A percentile compares a stretch with the other conserved stretches of the same genome.
phyloP scores from a whole-genome alignment of 1,140 invertebrate genomes.

The Scaptomyza graminum region DNA sequence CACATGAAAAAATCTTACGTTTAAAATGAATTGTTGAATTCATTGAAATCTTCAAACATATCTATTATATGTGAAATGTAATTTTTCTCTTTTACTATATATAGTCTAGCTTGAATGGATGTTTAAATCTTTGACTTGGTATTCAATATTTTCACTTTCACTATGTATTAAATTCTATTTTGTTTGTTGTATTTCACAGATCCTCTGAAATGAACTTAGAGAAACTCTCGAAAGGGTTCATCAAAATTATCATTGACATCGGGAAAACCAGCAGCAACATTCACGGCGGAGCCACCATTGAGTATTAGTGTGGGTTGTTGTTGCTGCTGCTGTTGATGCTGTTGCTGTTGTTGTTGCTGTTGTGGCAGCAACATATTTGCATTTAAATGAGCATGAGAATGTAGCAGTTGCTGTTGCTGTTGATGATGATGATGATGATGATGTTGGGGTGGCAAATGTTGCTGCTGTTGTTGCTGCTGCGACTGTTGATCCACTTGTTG shows the following conservation, averaged over 20 bases:
- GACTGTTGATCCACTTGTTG: constrained; percentile 51
- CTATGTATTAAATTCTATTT: constrained; percentile 38
- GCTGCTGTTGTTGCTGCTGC: constrained; percentile 41
- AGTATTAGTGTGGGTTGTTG: constrained; percentile 66
- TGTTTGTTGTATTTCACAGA: constrained; percentile 36
- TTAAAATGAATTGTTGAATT: no score
- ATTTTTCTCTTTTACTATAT: no score
- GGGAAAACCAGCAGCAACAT: constrained; percentile 41
- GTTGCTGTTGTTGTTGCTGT: constrained; percentile 42
- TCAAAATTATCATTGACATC: constrained; percentile 81
- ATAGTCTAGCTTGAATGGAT: no score
- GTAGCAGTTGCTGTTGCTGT: constrained; percentile 57
- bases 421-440: constrained; percentile 38
- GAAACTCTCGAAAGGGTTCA: constrained; percentile 78
- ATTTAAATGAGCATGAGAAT: constrained; percentile 58
- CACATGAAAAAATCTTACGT: no score
- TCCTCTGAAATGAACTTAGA: constrained; percentile 38
- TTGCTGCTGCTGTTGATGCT: constrained; percentile 33
- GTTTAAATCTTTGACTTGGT: no score
- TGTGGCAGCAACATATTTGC: constrained; percentile 56
- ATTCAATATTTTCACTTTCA: neutral
- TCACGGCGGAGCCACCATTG: constrained; percentile 47
- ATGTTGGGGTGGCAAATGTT: constrained; percentile 30
- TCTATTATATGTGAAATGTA: no score
- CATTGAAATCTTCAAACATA: no score